These are phyloP conservation scores for Rhaphigaster nebulosa DNA, from an alignment of 2,888 invertebrate species.

Conservation along the genomic window DNA sequence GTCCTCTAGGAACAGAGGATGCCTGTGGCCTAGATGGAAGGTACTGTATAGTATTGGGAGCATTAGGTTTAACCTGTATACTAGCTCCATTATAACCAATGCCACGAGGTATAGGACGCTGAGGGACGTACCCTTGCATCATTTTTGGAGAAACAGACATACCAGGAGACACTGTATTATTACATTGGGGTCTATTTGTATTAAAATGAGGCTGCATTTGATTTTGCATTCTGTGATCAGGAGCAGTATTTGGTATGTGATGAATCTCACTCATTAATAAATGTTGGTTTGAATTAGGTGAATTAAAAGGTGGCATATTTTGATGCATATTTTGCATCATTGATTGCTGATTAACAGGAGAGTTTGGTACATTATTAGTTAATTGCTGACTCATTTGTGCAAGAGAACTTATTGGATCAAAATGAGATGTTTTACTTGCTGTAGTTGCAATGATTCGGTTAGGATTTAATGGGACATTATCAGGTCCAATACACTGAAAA, in stretches of 20 bases:
- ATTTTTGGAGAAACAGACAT: conserved; percentile 67
- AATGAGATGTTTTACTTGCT: conserved; percentile 74
- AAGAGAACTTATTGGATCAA: conserved; percentile 93
- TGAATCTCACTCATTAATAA: conserved; percentile 70
- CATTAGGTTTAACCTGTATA: conserved; percentile 91
- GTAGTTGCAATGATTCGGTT: conserved; percentile 67
- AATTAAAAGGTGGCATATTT: conserved; percentile 74
- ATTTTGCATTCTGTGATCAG: conserved; percentile 63
- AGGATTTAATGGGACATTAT: conserved; percentile 69
- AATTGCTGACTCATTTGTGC: conserved; percentile 96
- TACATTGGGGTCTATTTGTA: conserved; percentile 62
- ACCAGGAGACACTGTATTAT: conserved; percentile 65
- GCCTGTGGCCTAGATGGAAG: conserved; percentile 93
- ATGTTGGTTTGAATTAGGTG: conserved; percentile 71
- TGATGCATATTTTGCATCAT: conserved; percentile 69
- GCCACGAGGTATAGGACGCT: conserved; percentile 67
- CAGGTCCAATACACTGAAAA: conserved; percentile 66
- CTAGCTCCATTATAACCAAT: conserved; percentile 82
- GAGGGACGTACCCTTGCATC: conserved; percentile 68
- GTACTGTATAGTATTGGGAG: conserved; percentile 98
- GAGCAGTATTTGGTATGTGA: conserved; percentile 62
- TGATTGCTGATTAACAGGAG: conserved; percentile 73
- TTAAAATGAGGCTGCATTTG: conserved; percentile 64
- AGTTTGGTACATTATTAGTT: conserved; percentile 80
- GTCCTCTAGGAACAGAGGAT: conserved; percentile 80